Conservation (phyloP, 2,113 vertebrate species). For the Hiodon alosoides region DNA sequence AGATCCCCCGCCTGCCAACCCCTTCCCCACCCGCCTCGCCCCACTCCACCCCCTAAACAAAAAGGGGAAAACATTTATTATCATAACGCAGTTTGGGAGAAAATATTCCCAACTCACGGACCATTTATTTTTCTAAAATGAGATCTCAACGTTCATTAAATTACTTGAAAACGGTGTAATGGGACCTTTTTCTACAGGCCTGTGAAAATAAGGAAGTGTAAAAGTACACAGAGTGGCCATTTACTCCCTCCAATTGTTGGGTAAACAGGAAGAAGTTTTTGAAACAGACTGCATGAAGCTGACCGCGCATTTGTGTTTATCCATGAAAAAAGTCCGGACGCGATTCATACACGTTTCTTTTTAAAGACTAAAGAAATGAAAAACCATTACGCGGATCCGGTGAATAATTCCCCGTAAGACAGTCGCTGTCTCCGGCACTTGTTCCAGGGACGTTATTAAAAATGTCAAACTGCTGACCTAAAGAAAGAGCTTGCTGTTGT, state of each 20-base stretch:
- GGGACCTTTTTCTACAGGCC: slow-evolving; percentile 52
- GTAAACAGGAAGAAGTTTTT: slow-evolving; percentile 63
- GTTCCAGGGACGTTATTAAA: too few relatives aligned
- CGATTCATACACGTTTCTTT: not conserved
- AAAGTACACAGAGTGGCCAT: slow-evolving; percentile 54
- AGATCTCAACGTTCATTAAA: slow-evolving; percentile 61
- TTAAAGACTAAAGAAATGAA: not conserved
- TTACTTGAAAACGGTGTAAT: slow-evolving; percentile 60
- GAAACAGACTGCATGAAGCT: slow-evolving; percentile 16
- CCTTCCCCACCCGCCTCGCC: slow-evolving; percentile 34
- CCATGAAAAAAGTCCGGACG: slow-evolving; percentile 34
- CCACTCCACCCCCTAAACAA: slow-evolving; percentile 9
- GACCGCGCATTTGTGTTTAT: slow-evolving; percentile 28
- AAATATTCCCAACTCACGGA: slow-evolving; percentile 51
- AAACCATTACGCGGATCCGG: not conserved
- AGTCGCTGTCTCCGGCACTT: not conserved
- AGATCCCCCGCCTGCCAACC: too few relatives aligned
- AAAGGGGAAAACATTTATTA: slow-evolving; percentile 53
- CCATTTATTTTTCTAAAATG: slow-evolving; percentile 64
- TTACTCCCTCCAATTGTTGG: slow-evolving; percentile 54
- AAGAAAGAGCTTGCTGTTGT: too few relatives aligned
- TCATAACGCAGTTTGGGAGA: slow-evolving; percentile 49
- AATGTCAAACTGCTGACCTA: too few relatives aligned
- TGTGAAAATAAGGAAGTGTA: slow-evolving; percentile 55
- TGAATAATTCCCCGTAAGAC: not conserved